Base-by-base conservation (phyloP, 2,797 vertebrate genomes). In the Geotrypetes seraphini region DNA sequence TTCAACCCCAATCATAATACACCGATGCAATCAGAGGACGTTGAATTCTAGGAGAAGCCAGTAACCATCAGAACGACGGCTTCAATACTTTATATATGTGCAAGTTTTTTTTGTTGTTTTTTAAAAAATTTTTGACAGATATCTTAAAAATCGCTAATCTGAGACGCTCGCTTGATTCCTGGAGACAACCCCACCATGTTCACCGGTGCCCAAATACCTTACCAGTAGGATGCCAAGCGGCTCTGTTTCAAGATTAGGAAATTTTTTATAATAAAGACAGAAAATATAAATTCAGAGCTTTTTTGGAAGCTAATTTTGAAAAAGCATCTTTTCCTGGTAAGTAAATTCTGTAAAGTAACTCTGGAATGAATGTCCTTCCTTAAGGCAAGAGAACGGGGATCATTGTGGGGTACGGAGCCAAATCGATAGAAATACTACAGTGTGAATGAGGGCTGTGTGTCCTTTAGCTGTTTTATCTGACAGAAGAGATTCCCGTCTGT, bases 361-460 rank as follows among this genome's bases (percentile, higher is more conserved):
- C n/a, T n/a, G n/a, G n/a, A 65, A 57, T 27, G 67, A 63, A 65
- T 57, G 45, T 64, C 48, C 47, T 35, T 4, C 41, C 64, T 54
- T 57, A 60, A 61, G 52, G 61, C 42, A 53, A 54, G 52, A 57
- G 54, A 57, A n/a, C n/a, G 47, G 50, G 47, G 54, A 61, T 57
- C 46, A 60, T 61, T 61, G n/a, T n/a, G n/a, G 59, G 60, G 63
- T 69, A 67, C 57, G 17, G 61, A 63, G 64, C 53, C 48, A 63
- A 40, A 28, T 63, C 43, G 67, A 65, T 66, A 60, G 61, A 67
- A 72, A 72, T 66, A 72, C 57, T 69, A 65, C 48, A 65, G 60
- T 65, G 72, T 69, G 69, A 72, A 69, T 62, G 59, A 65, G 60
- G 45, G 66, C n/a, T 63, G 67, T 48, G 63, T 53, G n/a, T 56